Evolutionary conservation across 2,888 invertebrate genomes (phyloP), one percentile per base, ranked within the genome.

Genomic region (Liopterus haemorrhoidalis): DNA sequence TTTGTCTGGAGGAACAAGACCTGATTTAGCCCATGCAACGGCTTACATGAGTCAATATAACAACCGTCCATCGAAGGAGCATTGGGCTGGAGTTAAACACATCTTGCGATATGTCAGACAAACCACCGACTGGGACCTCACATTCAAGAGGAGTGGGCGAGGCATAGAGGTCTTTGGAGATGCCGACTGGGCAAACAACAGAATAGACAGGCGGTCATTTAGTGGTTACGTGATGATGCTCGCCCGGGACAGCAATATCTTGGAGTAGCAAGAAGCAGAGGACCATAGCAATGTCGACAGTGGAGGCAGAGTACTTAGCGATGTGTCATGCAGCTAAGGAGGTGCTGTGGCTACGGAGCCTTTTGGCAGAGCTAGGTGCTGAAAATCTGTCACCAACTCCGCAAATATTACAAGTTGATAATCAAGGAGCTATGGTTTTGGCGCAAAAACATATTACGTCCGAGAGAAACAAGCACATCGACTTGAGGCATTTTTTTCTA

Each of bases 51-150:
- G 32, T 14, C 41, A 32, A 30, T 30, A 32, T 18, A 41, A 41
- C 41, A 22, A 45, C 18, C 22, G 24, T 24, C 33, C 31, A 18
- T 22, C 21, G 8, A n/a, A 14, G 8, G 39, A 38, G 14, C 32
- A 45, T 24, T 45, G 31, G 31, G 9, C 21, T 3, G 45, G 20
- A 18, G 39, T 45, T 4, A 39, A 45, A 40, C 16, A 32, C 14
- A 33, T 41, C 2, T 12, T 41, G 5, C n/a, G 41, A 22, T 41
- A 41, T 9, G 5, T 41, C 11, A 32, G 15, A 11, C 12, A 33
- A 12, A 41, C 35, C 3, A 20, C 5, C n/a, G 33, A 41, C 14
- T 18, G 14, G 22, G 24, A 24, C n/a, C 20, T 41, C 3, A 24
- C 9, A 5, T 38, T 15, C 11, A 14, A 18, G n/a, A 40, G 31